Percentiles rank a stretch among this genome's conserved stretches.
phyloP scores from a whole-genome alignment of 2,797 vertebrate genomes.

The Onychomys leucogaster region DNA sequence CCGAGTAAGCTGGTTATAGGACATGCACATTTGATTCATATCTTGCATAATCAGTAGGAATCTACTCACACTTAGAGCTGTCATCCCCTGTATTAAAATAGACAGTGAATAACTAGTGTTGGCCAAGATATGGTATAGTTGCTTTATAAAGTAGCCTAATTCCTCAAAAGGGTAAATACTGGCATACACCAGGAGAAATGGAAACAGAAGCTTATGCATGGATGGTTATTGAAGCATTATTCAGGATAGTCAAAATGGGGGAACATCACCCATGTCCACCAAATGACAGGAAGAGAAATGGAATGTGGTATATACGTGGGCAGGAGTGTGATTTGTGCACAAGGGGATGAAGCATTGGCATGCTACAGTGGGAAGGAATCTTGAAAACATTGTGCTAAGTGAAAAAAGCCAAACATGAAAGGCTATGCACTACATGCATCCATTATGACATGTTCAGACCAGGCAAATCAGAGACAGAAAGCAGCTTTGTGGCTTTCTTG shows the following conservation, averaged over 20 bases:
- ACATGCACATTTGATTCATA: neutral
- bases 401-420: neutral
- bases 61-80: conserved; percentile 11
- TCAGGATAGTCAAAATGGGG: neutral
- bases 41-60: neutral
- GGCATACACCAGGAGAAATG: neutral
- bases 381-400: neutral
- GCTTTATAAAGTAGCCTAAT: neutral
- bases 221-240: neutral
- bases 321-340: neutral
- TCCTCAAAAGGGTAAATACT: neutral
- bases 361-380: neutral
- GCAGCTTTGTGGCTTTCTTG: neutral
- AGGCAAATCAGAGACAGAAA: neutral
- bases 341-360: neutral
- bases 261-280: neutral
- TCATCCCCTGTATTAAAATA: neutral
- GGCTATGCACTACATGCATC: neutral
- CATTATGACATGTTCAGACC: neutral
- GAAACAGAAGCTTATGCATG: neutral
- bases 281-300: neutral
- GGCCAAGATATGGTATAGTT: neutral
- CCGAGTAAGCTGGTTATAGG: neutral
- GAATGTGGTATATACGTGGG: neutral
- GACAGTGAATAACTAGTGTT: neutral